Evolutionary conservation across 2,113 vertebrate species (phyloP).

Genomic region (Cairina moschata): DNA sequence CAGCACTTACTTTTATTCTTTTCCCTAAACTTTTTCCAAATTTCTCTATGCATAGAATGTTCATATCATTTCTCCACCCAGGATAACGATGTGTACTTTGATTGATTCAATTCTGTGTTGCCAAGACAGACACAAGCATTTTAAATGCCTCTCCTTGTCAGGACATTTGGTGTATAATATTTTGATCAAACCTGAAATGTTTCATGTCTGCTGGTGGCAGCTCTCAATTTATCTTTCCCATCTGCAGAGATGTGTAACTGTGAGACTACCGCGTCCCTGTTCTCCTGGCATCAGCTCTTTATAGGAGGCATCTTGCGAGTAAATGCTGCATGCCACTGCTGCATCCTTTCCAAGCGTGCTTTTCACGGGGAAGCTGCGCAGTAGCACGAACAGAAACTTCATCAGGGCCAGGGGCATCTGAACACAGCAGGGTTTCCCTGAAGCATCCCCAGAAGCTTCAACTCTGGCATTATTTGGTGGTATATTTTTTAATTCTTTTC

Average conservation of each 20-base stretch:
- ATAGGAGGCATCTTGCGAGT: not conserved
- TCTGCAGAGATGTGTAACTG: not conserved
- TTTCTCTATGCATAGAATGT: not conserved
- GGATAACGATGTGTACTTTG: not conserved
- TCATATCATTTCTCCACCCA: not conserved
- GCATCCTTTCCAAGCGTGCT: not conserved
- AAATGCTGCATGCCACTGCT: not conserved
- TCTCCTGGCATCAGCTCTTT: not conserved
- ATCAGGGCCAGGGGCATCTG: not conserved
- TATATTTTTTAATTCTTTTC: not conserved
- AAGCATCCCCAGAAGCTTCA: not conserved
- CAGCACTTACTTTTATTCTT: not conserved
- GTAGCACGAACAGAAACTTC: not conserved
- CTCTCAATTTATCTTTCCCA: constrained; percentile 18
- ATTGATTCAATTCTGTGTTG: not conserved
- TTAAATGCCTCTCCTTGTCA: not conserved
- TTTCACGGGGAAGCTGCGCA: not conserved
- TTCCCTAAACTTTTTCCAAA: not conserved
- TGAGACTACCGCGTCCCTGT: not conserved
- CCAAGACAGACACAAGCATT: not conserved
- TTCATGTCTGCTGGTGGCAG: not conserved
- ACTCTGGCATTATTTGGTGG: not conserved
- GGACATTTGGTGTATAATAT: not conserved
- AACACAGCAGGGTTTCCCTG: constrained; percentile 22
- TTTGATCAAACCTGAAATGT: not conserved